Conservation (phyloP, 2,113 vertebrate species). For the Anguilla rostrata region DNA sequence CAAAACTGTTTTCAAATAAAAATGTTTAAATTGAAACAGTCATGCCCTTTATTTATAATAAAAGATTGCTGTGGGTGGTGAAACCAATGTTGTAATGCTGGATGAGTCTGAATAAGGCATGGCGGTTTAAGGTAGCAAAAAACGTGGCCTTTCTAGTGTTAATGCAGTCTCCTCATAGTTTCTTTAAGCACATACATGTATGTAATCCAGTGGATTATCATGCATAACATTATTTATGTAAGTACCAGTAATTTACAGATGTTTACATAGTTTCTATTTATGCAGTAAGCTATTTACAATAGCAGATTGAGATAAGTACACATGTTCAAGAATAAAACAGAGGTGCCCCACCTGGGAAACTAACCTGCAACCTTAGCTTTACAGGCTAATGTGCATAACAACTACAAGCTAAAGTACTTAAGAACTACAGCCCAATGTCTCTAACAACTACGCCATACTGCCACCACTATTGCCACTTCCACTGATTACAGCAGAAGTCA, state of each 20-base stretch:
- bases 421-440: not conserved
- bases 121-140: too few species aligned
- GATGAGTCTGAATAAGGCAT: too few species aligned
- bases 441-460: not conserved
- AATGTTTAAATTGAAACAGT: too few species aligned
- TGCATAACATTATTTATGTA: not conserved
- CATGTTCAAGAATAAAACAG: not conserved
- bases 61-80: too few species aligned
- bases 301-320: not conserved
- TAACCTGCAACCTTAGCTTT: not conserved
- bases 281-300: not conserved
- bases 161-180: too few species aligned
- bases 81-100: too few species aligned
- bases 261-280: not conserved
- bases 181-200: too few species aligned
- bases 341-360: not conserved
- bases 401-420: not conserved
- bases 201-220: too few species aligned
- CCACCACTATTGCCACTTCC: not conserved
- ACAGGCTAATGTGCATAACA: not conserved
- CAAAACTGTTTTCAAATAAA: too few species aligned
- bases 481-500: not conserved
- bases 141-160: too few species aligned
- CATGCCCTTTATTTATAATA: too few species aligned
- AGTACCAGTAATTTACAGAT: not conserved